Evolutionary conservation across 2,888 invertebrate species (phyloP).

Genomic region (Mythimna ferrago): DNA sequence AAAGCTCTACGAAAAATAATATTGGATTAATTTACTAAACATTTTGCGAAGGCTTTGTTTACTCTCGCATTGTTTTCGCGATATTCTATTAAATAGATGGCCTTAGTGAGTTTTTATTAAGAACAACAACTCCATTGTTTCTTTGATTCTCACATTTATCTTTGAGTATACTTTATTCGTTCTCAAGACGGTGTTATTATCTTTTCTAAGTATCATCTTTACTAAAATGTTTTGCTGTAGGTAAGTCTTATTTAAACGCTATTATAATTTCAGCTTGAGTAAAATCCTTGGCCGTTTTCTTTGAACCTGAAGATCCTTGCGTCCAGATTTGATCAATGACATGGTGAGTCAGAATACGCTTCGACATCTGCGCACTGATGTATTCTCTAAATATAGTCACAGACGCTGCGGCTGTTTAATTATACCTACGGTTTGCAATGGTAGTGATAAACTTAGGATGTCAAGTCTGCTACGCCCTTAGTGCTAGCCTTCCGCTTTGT

Average conservation of each 20-base stretch:
- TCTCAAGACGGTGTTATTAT: slow-evolving; percentile 37
- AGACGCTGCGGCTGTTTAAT: slow-evolving; percentile 71
- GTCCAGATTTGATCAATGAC: slow-evolving; percentile 67
- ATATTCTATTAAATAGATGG: slow-evolving; percentile 33
- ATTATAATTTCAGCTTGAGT: slow-evolving; percentile 17
- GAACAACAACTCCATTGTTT: slow-evolving; percentile 49
- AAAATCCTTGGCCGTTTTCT: slow-evolving; percentile 21
- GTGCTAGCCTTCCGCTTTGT: slow-evolving; percentile 47
- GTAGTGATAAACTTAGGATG: slow-evolving; percentile 60
- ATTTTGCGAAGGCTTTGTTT: slow-evolving; percentile 29
- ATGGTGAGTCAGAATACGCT: slow-evolving; percentile 74
- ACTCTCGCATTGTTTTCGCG: slow-evolving; percentile 46
- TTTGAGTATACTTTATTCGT: slow-evolving; percentile 27
- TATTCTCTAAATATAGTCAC: slow-evolving; percentile 78
- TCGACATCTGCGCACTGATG: slow-evolving; percentile 75
- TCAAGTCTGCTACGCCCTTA: slow-evolving; percentile 44
- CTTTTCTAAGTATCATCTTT: slow-evolving; percentile 35
- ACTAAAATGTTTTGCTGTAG: slow-evolving; percentile 21
- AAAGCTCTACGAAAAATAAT: slow-evolving; percentile 22
- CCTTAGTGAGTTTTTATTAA: slow-evolving; percentile 51
- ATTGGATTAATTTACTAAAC: slow-evolving; percentile 33
- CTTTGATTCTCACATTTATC: slow-evolving; percentile 55
- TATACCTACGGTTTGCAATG: slow-evolving; percentile 62
- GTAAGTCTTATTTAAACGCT: background rate
- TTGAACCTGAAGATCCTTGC: slow-evolving; percentile 46